Conservation (phyloP, 2,797 vertebrate species). For the Ciconia nigra region DNA sequence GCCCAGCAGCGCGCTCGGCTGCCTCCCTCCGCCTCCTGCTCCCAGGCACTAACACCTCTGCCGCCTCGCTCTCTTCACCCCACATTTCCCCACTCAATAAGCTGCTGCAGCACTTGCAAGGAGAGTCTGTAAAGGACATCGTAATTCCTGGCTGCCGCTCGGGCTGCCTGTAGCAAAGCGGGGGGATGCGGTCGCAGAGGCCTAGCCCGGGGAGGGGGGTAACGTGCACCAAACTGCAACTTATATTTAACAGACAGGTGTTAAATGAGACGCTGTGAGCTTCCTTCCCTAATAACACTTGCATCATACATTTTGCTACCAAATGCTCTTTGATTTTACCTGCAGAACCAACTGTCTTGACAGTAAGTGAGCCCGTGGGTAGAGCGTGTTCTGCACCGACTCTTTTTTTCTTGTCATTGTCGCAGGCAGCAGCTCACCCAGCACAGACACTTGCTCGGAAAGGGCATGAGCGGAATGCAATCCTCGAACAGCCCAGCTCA, state of each 20-base stretch:
- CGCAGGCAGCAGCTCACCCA: not conserved
- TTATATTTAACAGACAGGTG: accelerated
- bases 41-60: not conserved
- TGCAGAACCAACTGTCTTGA: not conserved
- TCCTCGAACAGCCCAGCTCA: not conserved
- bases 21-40: not conserved
- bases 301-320: not conserved
- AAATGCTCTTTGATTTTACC: not conserved
- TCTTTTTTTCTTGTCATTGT: not conserved
- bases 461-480: accelerated
- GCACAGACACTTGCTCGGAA: not conserved
- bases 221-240: not conserved
- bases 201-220: too few relatives aligned
- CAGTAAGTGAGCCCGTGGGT: not conserved
- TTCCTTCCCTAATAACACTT: not conserved
- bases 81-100: too few relatives aligned
- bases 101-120: not conserved
- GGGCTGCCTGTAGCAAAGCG: not conserved
- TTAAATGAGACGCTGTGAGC: not conserved
- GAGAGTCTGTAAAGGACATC: not conserved
- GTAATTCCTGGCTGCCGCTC: not conserved
- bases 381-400: not conserved
- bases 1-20: not conserved
- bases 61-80: not conserved
- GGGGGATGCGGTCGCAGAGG: not conserved